A percentile compares a stretch with the other conserved stretches of the same genome.
Conservation (phyloP, 2,113 vertebrate genomes). For the Shinisaurus crocodilurus region DNA sequence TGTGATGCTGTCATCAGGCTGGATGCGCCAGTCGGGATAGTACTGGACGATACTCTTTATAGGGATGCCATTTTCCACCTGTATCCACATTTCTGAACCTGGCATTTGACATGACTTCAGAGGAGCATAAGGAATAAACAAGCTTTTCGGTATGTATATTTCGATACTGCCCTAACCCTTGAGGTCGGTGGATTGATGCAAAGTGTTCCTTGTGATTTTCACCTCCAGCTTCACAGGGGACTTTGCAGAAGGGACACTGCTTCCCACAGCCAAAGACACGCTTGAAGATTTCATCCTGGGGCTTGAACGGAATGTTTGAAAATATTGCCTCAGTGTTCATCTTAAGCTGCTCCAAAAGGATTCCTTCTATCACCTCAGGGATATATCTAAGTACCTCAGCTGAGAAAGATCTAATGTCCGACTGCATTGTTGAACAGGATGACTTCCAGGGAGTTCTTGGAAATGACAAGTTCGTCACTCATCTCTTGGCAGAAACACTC, state of each 20-base stretch:
- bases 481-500: conserved; percentile 22
- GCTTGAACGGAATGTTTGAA: conserved; percentile 75
- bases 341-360: not conserved
- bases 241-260: conserved; percentile 76
- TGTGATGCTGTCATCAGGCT: conserved; percentile 66
- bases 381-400: conserved; percentile 6
- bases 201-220: not conserved
- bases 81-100: not conserved
- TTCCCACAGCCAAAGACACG: conserved; percentile 76
- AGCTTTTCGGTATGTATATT: no score
- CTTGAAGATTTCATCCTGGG: conserved; percentile 77
- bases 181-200: not conserved
- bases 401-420: conserved; percentile 6
- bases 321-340: conserved; percentile 13
- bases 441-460: conserved; percentile 18
- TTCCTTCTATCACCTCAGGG: not conserved
- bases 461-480: conserved; percentile 38
- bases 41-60: conserved; percentile 55
- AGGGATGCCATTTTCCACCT: not conserved
- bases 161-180: not conserved
- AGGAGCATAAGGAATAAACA: not conserved
- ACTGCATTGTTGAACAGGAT: conserved; percentile 32
- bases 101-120: not conserved
- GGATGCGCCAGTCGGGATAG: conserved; percentile 73
- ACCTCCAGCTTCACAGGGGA: conserved; percentile 74